A percentile compares a stretch with the other conserved stretches of the same genome.
phyloP scores from a whole-genome alignment of 2,888 invertebrate species.

The Orthosia incerta region DNA sequence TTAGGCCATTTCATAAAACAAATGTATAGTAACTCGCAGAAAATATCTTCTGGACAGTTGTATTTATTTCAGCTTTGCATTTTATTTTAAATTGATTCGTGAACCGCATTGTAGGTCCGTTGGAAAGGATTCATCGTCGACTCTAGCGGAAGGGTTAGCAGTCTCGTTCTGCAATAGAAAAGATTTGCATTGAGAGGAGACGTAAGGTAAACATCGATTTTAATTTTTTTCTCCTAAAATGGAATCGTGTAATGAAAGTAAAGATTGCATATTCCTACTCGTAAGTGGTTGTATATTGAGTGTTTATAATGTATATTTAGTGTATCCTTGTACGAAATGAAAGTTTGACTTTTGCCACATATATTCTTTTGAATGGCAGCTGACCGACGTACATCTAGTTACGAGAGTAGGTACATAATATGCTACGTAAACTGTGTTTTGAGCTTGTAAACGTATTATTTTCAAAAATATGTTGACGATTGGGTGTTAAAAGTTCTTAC shows the following conservation, averaged over 20 bases:
- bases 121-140: conserved; percentile 88
- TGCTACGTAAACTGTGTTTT: conserved; percentile 82
- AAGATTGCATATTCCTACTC: conserved; percentile 72
- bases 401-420: conserved; percentile 85
- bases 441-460: conserved; percentile 76
- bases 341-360: conserved; percentile 92
- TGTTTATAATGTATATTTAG: conserved; percentile 90
- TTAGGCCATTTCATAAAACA: conserved; percentile 92
- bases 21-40: conserved; percentile 91
- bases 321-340: conserved; percentile 91
- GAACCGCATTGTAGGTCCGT: conserved; percentile 87
- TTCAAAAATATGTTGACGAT: conserved; percentile 72
- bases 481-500: conserved; percentile 72
- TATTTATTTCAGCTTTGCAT: conserved; percentile 91
- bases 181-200: conserved; percentile 90
- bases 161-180: conserved; percentile 90
- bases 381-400: conserved; percentile 89
- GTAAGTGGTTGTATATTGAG: conserved; percentile 77
- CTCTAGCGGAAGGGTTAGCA: conserved; percentile 90
- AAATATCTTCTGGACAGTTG: conserved; percentile 91
- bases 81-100: conserved; percentile 90
- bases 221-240: conserved; percentile 86
- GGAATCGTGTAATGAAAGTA: conserved; percentile 81
- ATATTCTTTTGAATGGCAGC: conserved; percentile 91
- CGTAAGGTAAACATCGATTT: conserved; percentile 92